A percentile compares a stretch with the other conserved stretches of the same genome.
Conservation (phyloP, 2,888 invertebrate genomes). For the Erynnis tages region DNA sequence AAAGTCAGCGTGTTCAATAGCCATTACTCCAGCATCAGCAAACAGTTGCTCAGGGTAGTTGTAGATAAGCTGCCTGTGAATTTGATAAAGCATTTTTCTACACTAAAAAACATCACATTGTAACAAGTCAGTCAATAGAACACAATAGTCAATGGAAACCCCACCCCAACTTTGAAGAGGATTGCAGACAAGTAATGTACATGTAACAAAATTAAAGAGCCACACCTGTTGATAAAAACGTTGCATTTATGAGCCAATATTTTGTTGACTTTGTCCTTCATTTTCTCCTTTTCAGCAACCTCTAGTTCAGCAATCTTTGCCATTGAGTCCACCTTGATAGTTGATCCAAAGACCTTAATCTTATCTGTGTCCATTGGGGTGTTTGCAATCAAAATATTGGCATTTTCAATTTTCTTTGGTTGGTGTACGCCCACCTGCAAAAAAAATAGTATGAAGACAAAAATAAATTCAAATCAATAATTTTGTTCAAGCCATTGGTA, state of each 20-base stretch:
- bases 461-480: no score
- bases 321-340: conserved; percentile 95
- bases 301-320: conserved; percentile 98
- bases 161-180: no score
- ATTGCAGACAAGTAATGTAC: no score
- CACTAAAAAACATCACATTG: no score
- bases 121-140: no score
- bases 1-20: conserved; percentile 99
- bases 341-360: conserved; percentile 98
- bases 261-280: conserved; percentile 99
- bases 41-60: conserved; percentile 99
- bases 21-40: conserved; percentile 99
- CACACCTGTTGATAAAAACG: conserved; percentile 96
- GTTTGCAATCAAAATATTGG: conserved; percentile 98
- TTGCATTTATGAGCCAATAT: conserved; percentile 97
- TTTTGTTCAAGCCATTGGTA: no score
- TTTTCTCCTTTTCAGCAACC: conserved; percentile 98
- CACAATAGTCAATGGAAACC: no score
- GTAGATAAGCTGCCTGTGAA: conserved; percentile 95
- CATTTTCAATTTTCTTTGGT: conserved; percentile 97
- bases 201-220: neutral
- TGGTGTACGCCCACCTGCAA: conserved; percentile 95
- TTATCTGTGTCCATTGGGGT: conserved; percentile 99
- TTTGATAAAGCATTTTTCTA: neutral
- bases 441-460: neutral